phyloP scores from a whole-genome alignment of 2,888 invertebrate genomes.

The Leptura quadrifasciata region DNA sequence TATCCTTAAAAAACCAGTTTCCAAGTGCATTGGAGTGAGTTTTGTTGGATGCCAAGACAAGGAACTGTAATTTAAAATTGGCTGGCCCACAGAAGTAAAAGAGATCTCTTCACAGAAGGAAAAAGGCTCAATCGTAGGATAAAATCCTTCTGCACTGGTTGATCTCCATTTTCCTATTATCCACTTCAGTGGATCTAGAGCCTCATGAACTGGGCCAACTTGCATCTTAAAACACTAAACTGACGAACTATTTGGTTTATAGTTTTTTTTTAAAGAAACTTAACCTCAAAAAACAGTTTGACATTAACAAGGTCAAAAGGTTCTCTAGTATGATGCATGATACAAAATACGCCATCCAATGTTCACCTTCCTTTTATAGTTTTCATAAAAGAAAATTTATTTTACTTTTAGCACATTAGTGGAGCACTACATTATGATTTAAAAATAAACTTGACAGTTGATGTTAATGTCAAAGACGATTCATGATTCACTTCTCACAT shows the following conservation, averaged over 20 bases:
- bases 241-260: background rate
- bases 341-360: background rate
- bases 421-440: background rate
- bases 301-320: conserved; percentile 9
- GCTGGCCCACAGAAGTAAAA: conserved; percentile 78
- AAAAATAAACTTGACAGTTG: background rate
- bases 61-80: conserved; percentile 77
- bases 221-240: conserved; percentile 37
- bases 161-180: conserved; percentile 79
- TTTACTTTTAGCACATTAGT: background rate
- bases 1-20: conserved; percentile 78
- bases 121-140: conserved; percentile 78
- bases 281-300: conserved; percentile 33
- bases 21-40: conserved; percentile 78
- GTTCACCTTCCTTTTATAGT: background rate
- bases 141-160: conserved; percentile 75
- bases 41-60: conserved; percentile 76
- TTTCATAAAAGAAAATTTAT: background rate
- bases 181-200: conserved; percentile 77
- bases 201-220: conserved; percentile 68
- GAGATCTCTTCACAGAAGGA: conserved; percentile 77
- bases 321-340: background rate
- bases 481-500: background rate
- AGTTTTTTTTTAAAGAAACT: conserved; percentile 36
- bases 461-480: no score